Conservation (phyloP, 2,888 invertebrate species). For the Congeria kusceri region DNA sequence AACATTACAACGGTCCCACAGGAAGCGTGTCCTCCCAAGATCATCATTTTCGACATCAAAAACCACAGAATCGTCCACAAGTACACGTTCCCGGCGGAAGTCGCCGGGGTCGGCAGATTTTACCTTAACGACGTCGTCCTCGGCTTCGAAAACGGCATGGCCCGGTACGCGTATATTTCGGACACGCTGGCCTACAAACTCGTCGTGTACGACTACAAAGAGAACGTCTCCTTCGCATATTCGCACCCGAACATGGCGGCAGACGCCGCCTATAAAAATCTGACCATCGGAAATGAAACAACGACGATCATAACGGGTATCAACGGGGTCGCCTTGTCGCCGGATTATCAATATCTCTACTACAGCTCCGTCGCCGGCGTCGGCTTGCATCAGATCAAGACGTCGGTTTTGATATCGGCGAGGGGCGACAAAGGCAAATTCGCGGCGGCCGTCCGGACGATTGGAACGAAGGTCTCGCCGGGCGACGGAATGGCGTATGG, state of each 20-base stretch:
- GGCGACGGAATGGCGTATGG: constrained; percentile 67
- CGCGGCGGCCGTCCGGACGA: constrained; percentile 41
- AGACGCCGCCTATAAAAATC: constrained; percentile 41
- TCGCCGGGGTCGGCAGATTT: constrained; percentile 48
- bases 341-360: constrained; percentile 69
- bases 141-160: constrained; percentile 48
- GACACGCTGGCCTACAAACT: constrained; percentile 66
- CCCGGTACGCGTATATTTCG: constrained; percentile 69
- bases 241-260: constrained; percentile 60
- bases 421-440: constrained; percentile 43
- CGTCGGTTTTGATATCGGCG: constrained; percentile 51
- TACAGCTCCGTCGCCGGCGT: constrained; percentile 67
- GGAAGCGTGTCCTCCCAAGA: constrained; percentile 66
- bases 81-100: constrained; percentile 55
- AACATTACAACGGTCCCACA: constrained; percentile 32
- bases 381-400: constrained; percentile 63
- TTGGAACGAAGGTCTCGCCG: constrained; percentile 61
- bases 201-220: constrained; percentile 66
- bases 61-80: constrained; percentile 52
- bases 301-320: constrained; percentile 56
- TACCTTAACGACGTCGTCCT: constrained; percentile 74
- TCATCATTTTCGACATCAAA: constrained; percentile 68
- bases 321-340: constrained; percentile 71
- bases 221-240: constrained; percentile 55
- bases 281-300: constrained; percentile 58